Evolutionary conservation across 2,888 invertebrate genomes (phyloP).

Genomic region (Spisula subtruncata): DNA sequence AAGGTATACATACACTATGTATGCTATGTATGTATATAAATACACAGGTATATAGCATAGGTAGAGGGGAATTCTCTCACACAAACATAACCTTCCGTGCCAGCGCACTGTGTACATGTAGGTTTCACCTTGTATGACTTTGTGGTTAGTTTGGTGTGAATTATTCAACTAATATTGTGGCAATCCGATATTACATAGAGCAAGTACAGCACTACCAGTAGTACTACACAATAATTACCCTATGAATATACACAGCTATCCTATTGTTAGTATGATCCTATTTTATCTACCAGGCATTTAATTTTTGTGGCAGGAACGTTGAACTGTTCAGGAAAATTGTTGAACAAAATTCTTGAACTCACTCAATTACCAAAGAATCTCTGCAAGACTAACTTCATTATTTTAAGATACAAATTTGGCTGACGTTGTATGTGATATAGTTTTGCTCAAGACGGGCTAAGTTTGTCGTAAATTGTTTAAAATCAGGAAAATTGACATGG

Average conservation of each 20-base stretch:
- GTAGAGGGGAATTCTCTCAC: neutral
- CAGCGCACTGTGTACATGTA: neutral
- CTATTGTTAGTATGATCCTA: neutral
- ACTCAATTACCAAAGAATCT: no score
- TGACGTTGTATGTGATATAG: no score
- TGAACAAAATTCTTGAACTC: no score
- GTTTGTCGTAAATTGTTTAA: no score
- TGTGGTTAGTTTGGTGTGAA: neutral
- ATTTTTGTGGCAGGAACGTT: neutral
- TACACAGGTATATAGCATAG: neutral
- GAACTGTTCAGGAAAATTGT: neutral
- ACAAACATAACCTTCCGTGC: neutral
- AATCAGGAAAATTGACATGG: no score
- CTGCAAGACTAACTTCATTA: no score
- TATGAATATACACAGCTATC: neutral
- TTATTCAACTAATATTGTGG: neutral
- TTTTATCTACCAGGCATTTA: neutral
- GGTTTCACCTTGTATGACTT: conserved; percentile 43
- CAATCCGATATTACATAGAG: neutral
- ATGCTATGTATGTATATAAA: neutral
- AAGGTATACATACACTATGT: neutral
- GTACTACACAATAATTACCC: no score
- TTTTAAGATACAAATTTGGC: no score
- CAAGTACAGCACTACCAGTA: no score
- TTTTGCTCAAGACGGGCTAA: no score